Percentiles rank a stretch among this genome's conserved stretches.
Evolutionary conservation across 2,797 vertebrate species (phyloP).

Genomic region (Diceros bicornis): DNA sequence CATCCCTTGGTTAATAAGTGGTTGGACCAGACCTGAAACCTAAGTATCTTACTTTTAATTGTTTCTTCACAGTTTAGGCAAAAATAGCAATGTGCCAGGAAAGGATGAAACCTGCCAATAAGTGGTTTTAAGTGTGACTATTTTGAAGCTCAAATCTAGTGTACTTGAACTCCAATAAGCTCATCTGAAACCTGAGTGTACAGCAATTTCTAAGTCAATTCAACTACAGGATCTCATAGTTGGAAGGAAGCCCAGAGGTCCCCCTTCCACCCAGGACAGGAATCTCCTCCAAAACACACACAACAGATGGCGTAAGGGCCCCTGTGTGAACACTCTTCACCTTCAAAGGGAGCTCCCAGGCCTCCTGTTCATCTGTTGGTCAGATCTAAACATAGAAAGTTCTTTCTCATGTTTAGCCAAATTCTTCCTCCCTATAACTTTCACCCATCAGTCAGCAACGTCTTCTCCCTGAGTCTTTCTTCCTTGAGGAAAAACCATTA

Average conservation of each 20-base stretch:
- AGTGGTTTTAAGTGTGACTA: slow-evolving; percentile 51
- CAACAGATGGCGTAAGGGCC: slow-evolving; percentile 71
- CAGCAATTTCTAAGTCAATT: slow-evolving; percentile 1
- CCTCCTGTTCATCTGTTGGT: slow-evolving; percentile 50
- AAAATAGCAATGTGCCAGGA: slow-evolving; percentile 48
- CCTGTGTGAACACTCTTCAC: not conserved
- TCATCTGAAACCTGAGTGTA: slow-evolving; percentile 66
- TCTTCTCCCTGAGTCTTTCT: slow-evolving; percentile 29
- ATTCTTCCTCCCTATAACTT: slow-evolving; percentile 43
- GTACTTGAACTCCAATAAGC: slow-evolving; percentile 18
- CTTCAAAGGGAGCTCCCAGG: slow-evolving; percentile 65
- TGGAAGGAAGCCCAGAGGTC: slow-evolving; percentile 72
- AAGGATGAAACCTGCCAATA: not conserved
- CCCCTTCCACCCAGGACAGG: slow-evolving; percentile 64
- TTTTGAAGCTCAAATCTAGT: slow-evolving; percentile 41
- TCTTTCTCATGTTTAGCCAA: slow-evolving; percentile 77
- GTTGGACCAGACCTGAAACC: not conserved
- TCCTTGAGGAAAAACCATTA: slow-evolving; percentile 59
- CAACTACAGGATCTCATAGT: not conserved
- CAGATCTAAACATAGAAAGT: slow-evolving; percentile 72
- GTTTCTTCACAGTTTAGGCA: slow-evolving; percentile 20
- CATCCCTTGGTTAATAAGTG: not conserved
- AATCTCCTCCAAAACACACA: slow-evolving; percentile 70
- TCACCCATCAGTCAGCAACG: not conserved
- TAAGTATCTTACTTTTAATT: slow-evolving; percentile 20